Evolutionary conservation across 2,797 vertebrate genomes (phyloP), one percentile per base, ranked within the genome.

Genomic region (Pipistrellus pygmaeus): DNA sequence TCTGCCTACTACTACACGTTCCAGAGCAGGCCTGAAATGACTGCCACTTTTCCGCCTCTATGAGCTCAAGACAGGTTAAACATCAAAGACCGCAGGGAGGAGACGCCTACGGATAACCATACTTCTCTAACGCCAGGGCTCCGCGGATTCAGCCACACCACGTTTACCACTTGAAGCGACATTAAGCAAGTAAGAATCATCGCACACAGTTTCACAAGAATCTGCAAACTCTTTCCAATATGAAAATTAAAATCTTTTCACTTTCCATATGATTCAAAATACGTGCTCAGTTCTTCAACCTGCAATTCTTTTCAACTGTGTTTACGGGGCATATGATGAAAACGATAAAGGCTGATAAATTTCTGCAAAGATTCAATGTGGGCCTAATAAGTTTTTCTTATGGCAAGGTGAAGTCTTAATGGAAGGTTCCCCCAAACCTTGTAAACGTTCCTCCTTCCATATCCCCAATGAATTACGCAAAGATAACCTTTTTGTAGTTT

Each of bases 401-500:
- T 18, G 6, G 30, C 30, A 66, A 38, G 35, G 18, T 81, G 3
- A 9, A 38, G 27, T 64, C 69, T 83, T 57, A 57, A 27, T 5
- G 30, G 53, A 51, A 41, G 10, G 12, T 32, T 71, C 30, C 3
- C 25, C 25, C 30, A 88, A 80, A 88, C 1, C 5, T 23, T 86
- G 10, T 20, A 88, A 92, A 78, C 60, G 11, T 11, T 73, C 21
- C 10, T 41, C 69, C 35, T 73, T 77, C 64, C 15, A 68, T 17
- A 84, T 48, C 4, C 8, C 21, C 72, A 80, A 15, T 30, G 6
- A 90, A 66, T 94, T 82, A 46, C 25, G n/a, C 30, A 80, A 80
- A 90, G 20, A 88, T 90, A 95, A 90, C 12, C 8, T 87, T 55
- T 88, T 48, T 83, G 4, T 32, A 85, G 21, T 90, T 94, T 77